phyloP scores from a whole-genome alignment of 1,140 invertebrate species.

The Drosophila cardini region DNA sequence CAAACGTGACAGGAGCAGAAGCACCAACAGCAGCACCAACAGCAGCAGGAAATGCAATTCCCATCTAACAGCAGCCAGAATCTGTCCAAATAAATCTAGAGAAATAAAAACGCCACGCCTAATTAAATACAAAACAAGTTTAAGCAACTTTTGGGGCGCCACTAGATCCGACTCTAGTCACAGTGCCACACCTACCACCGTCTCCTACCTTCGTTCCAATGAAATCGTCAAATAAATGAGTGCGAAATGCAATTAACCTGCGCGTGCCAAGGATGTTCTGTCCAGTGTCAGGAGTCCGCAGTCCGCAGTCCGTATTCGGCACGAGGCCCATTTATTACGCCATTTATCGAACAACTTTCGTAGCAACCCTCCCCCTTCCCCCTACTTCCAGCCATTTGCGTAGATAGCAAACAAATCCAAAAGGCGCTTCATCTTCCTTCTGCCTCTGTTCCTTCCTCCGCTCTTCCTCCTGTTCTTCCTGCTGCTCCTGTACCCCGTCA shows the following conservation, averaged over 20 bases:
- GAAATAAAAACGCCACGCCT: constrained; percentile 45
- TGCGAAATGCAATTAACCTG: constrained; percentile 73
- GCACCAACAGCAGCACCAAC: constrained; percentile 13
- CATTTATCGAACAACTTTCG: constrained; percentile 67
- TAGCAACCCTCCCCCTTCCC: constrained; percentile 2
- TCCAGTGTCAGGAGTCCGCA: neutral
- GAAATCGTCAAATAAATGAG: constrained; percentile 58
- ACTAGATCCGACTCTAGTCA: constrained; percentile 2
- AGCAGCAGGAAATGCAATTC: constrained; percentile 66
- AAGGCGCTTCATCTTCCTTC: too few species aligned
- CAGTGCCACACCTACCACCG: neutral
- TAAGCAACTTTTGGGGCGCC: constrained; percentile 51
- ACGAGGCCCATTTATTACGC: constrained; percentile 65
- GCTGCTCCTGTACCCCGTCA: neutral
- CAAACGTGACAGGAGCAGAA: constrained; percentile 1
- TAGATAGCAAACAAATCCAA: constrained; percentile 29
- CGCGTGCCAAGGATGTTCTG: constrained; percentile 56
- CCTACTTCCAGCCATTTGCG: constrained; percentile 37
- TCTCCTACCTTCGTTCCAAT: neutral
- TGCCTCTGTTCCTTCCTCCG: neutral
- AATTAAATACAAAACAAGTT: constrained; percentile 59
- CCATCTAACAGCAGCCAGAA: constrained; percentile 20
- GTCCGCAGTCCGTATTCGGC: constrained; percentile 5
- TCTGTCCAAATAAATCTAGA: constrained; percentile 39
- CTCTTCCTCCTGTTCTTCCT: neutral